Evolutionary conservation across 1,140 invertebrate species (phyloP).

Genomic region (Saxidomus purpurata): DNA sequence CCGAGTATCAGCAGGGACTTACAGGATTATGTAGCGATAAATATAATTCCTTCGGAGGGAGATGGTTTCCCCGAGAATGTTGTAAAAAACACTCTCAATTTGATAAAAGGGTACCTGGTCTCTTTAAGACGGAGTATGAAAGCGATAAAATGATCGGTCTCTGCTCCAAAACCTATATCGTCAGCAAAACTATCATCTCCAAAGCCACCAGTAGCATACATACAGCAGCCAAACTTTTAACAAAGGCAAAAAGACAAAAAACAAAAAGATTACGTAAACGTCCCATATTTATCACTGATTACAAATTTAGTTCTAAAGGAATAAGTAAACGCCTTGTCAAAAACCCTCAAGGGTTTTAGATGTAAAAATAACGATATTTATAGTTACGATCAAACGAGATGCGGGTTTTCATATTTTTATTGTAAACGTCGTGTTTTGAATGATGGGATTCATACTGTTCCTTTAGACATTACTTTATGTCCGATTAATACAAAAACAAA

Average conservation of each 20-base stretch:
- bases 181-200: background rate
- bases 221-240: no score
- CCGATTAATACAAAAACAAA: background rate
- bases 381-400: slow-evolving; percentile 1
- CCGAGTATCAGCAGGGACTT: background rate
- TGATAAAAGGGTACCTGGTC: slow-evolving; percentile 6
- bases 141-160: no score
- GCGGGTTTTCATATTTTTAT: background rate
- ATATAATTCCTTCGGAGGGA: background rate
- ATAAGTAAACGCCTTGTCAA: background rate
- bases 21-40: background rate
- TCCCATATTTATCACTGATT: no score
- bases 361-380: slow-evolving; percentile 15
- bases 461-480: slow-evolving; percentile 18
- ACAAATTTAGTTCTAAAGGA: slow-evolving; percentile 16
- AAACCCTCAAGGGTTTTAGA: background rate
- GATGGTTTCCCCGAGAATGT: background rate
- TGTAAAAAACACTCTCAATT: background rate
- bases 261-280: no score
- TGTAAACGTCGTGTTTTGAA: background rate
- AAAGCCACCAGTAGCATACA: no score
- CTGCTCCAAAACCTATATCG: background rate
- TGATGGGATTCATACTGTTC: no score
- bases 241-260: no score
- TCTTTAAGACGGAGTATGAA: slow-evolving; percentile 6